phyloP scores from a whole-genome alignment of 2,113 vertebrate genomes.

The Saimiri boliviensis region DNA sequence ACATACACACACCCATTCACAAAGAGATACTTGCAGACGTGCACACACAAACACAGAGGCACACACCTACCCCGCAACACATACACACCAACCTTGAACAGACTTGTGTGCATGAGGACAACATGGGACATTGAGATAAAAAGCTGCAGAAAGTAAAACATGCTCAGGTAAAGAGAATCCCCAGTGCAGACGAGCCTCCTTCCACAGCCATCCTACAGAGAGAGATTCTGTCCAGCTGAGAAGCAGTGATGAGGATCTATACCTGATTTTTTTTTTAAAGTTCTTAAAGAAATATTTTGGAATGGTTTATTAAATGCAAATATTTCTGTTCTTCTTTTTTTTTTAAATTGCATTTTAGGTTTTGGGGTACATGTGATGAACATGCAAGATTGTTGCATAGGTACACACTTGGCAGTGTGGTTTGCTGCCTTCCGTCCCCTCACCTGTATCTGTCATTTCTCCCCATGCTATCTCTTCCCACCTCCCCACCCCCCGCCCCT shows the following conservation, averaged over 20 bases:
- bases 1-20: neutral
- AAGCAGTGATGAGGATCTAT: neutral
- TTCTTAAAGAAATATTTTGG: too few species aligned
- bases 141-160: neutral
- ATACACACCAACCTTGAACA: neutral
- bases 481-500: too few species aligned
- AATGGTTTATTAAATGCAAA: too few species aligned
- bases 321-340: too few species aligned
- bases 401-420: too few species aligned
- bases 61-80: neutral
- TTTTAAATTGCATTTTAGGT: too few species aligned
- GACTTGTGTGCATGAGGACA: neutral
- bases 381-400: too few species aligned
- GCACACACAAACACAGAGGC: neutral
- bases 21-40: neutral
- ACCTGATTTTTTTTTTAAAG: neutral
- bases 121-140: neutral
- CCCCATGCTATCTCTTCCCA: too few species aligned
- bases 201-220: rapidly evolving
- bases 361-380: too few species aligned
- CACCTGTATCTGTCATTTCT: too few species aligned
- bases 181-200: rapidly evolving
- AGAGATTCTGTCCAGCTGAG: neutral
- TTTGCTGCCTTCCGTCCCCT: too few species aligned
- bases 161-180: neutral